These are phyloP conservation scores for Clarias batrachus DNA, from an alignment of 2,113 vertebrate genomes.

Conservation along the genomic window DNA sequence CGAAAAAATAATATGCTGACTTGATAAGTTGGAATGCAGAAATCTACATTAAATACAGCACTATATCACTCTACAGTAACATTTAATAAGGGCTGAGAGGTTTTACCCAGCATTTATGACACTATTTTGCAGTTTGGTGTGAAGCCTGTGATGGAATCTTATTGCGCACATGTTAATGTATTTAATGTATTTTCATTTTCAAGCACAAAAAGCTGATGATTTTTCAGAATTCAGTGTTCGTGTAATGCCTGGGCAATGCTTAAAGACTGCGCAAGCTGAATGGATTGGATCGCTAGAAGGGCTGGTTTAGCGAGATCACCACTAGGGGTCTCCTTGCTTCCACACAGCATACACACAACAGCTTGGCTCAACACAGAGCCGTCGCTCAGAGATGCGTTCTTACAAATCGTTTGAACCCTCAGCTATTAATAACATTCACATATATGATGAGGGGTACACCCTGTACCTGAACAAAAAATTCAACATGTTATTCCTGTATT, in stretches of 20 bases:
- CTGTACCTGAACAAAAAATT: too few relatives aligned
- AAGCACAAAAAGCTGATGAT: background rate
- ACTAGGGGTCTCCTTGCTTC: conserved; percentile 57
- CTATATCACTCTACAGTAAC: too few relatives aligned
- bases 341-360: conserved; percentile 31
- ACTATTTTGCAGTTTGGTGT: background rate
- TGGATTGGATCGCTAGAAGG: background rate
- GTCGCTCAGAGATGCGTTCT: background rate
- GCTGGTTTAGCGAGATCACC: conserved; percentile 22
- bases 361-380: background rate
- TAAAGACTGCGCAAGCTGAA: background rate
- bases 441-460: too few relatives aligned
- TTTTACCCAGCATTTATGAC: background rate
- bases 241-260: background rate
- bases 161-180: background rate
- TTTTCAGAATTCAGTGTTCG: background rate
- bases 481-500: too few relatives aligned
- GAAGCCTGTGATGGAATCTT: background rate
- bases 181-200: background rate
- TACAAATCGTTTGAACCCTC: background rate
- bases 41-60: background rate
- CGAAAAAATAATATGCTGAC: background rate
- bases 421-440: background rate
- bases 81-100: background rate
- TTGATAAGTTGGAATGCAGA: background rate